phyloP scores from a whole-genome alignment of 2,113 vertebrate genomes.

The Indri indri region DNA sequence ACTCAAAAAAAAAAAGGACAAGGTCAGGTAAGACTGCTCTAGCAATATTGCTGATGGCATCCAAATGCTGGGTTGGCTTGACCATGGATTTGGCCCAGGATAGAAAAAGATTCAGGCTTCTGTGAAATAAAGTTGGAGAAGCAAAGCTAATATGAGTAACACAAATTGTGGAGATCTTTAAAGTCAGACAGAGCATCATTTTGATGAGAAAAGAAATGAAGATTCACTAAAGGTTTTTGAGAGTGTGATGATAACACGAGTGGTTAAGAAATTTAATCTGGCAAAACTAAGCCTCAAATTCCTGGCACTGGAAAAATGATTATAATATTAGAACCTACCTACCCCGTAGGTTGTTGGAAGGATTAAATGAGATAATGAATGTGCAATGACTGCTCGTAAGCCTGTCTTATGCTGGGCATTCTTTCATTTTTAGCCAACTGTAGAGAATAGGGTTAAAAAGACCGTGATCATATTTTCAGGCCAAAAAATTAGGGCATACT shows the following conservation, averaged over 20 bases:
- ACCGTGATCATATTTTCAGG: background rate
- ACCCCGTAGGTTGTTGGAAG: background rate
- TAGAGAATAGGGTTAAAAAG: background rate
- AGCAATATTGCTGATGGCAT: slow-evolving; percentile 38
- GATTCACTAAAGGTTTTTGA: background rate
- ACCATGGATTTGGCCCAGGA: background rate
- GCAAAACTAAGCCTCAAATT: slow-evolving; percentile 30
- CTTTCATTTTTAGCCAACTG: background rate
- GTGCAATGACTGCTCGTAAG: background rate
- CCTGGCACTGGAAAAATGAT: background rate
- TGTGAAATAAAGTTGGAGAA: slow-evolving; percentile 38
- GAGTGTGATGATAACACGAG: background rate
- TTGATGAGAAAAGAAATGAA: slow-evolving; percentile 12
- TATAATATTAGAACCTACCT: background rate
- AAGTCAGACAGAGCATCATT: slow-evolving; percentile 1
- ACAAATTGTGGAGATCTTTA: background rate
- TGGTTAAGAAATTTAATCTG: background rate
- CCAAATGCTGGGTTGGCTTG: background rate
- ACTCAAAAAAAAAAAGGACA: background rate
- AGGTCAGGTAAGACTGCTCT: background rate
- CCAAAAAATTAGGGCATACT: background rate
- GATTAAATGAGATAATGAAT: background rate
- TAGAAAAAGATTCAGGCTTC: background rate
- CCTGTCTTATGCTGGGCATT: background rate
- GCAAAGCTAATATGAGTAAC: slow-evolving; percentile 8